Evolutionary conservation across 2,888 invertebrate genomes (phyloP).

Genomic region (Aplocera efformata): DNA sequence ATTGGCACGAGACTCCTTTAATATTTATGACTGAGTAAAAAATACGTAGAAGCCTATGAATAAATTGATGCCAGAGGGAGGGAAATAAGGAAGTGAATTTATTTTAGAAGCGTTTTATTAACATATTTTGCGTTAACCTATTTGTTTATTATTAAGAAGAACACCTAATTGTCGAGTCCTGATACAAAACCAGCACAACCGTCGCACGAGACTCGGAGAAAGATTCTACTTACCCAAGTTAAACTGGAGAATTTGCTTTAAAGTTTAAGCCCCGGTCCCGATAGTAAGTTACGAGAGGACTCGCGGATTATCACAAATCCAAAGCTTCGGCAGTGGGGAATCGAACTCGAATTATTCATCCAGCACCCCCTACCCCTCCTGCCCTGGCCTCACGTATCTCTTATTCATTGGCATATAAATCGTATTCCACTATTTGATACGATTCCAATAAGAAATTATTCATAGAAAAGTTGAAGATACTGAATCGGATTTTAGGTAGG

Average conservation of each 20-base stretch:
- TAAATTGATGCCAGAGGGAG: conserved; percentile 44
- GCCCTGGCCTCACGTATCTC: conserved; percentile 37
- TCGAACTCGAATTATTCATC: conserved; percentile 31
- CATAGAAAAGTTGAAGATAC: too few species aligned
- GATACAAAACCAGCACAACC: too few species aligned
- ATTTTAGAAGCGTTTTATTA: conserved; percentile 5
- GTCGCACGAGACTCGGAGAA: too few species aligned
- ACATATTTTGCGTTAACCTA: too few species aligned
- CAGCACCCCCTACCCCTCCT: conserved; percentile 23
- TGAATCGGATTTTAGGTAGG: too few species aligned
- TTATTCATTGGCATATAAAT: conserved; percentile 65
- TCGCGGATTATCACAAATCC: conserved; percentile 7
- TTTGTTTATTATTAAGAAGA: too few species aligned
- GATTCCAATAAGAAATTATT: background rate
- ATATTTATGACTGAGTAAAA: conserved; percentile 74
- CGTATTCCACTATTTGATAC: too few species aligned
- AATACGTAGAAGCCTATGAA: conserved; percentile 62
- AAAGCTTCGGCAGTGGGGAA: conserved; percentile 18
- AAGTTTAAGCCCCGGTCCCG: conserved; percentile 1
- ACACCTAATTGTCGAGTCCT: too few species aligned
- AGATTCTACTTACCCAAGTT: background rate
- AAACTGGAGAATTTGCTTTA: conserved; percentile 1
- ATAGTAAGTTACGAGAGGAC: conserved; percentile 7
- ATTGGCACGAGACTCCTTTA: conserved; percentile 58
- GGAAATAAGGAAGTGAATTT: conserved; percentile 21